A percentile compares a stretch with the other conserved stretches of the same genome.
Conservation (phyloP, 2,888 invertebrate species). For the Eilema depressum region DNA sequence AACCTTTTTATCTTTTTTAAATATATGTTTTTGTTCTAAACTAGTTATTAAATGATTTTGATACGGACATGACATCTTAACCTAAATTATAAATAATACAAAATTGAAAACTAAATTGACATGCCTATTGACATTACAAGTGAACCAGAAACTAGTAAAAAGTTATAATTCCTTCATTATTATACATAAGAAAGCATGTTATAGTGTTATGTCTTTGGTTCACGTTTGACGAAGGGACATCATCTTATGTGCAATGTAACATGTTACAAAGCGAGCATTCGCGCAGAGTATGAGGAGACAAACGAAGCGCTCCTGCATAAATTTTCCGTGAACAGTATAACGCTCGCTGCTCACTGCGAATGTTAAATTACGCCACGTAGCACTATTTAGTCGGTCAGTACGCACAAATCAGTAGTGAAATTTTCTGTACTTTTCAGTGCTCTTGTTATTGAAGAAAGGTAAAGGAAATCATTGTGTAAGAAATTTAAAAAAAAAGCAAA, state of each 20-base stretch:
- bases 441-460: neutral
- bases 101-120: slow-evolving; percentile 40
- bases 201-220: neutral
- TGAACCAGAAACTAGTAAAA: slow-evolving; percentile 4
- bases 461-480: neutral
- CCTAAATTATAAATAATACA: slow-evolving; percentile 53
- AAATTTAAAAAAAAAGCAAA: neutral
- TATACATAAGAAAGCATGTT: neutral
- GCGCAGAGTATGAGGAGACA: too few relatives aligned
- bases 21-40: slow-evolving; percentile 60
- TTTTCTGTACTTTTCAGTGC: neutral
- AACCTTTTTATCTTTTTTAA: slow-evolving; percentile 57
- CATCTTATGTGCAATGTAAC: too few relatives aligned
- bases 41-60: slow-evolving; percentile 77
- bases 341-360: too few relatives aligned
- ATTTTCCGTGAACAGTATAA: too few relatives aligned
- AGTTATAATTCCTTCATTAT: neutral
- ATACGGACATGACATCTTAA: slow-evolving; percentile 85
- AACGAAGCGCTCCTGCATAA: too few relatives aligned
- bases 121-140: slow-evolving; percentile 22
- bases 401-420: too few relatives aligned
- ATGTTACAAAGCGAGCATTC: too few relatives aligned
- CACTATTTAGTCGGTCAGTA: too few relatives aligned
- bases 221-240: neutral
- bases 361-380: too few relatives aligned